Percentiles rank a stretch among this genome's conserved stretches.
Conservation (phyloP, 2,888 invertebrate genomes). For the Ichneumoninae sp. region DNA sequence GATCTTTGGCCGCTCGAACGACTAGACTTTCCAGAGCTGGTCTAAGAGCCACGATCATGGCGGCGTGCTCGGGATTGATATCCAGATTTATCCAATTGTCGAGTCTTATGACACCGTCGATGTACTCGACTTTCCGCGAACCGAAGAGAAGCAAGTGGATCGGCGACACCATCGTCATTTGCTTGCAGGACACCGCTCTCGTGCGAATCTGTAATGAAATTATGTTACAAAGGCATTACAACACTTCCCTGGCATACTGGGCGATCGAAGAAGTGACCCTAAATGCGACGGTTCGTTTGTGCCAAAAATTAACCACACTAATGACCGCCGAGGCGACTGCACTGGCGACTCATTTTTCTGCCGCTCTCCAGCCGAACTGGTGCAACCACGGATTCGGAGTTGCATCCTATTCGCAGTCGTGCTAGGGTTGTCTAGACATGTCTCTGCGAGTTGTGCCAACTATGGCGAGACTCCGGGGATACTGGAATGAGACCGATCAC, state of each 20-base stretch:
- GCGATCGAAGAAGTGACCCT: no score
- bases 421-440: no score
- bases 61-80: slow-evolving; percentile 92
- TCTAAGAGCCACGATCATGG: slow-evolving; percentile 93
- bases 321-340: no score
- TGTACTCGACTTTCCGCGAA: slow-evolving; percentile 93
- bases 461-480: background rate
- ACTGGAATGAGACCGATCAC: background rate
- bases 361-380: fast-evolving
- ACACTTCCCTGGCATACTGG: background rate
- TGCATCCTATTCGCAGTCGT: no score
- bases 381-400: no score
- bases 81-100: slow-evolving; percentile 98
- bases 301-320: no score
- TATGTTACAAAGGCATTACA: slow-evolving; percentile 1
- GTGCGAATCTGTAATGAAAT: slow-evolving; percentile 90
- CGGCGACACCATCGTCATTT: slow-evolving; percentile 98
- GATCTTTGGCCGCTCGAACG: slow-evolving; percentile 91
- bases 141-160: slow-evolving; percentile 97
- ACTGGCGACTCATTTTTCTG: no score
- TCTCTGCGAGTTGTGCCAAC: no score
- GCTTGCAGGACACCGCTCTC: slow-evolving; percentile 97
- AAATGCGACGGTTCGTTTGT: no score
- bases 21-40: slow-evolving; percentile 95
- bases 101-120: slow-evolving; percentile 91